These are phyloP conservation scores for Mallateleia sp. DNA, from an alignment of 2,888 invertebrate species.

Conservation along the genomic window DNA sequence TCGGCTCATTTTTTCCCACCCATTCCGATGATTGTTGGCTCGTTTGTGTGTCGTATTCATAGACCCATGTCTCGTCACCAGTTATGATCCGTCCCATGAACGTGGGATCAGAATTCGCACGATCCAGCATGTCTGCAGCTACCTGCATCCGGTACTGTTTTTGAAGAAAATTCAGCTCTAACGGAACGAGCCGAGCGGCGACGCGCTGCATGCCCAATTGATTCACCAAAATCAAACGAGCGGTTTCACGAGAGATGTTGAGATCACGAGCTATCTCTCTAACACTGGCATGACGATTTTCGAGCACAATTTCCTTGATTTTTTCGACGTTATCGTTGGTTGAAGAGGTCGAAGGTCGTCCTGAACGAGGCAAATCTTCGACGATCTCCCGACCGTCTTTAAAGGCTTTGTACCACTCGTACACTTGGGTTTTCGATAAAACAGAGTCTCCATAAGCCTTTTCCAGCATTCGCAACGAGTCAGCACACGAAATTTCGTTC, in stretches of 20 bases:
- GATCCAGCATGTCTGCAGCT: background rate
- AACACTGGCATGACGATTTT: background rate
- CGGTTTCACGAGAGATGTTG: background rate
- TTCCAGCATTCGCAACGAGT: conserved; percentile 34
- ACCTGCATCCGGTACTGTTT: background rate
- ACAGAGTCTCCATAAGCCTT: conserved; percentile 49
- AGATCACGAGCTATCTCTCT: background rate
- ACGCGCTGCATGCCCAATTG: conserved; percentile 4
- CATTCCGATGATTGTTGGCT: background rate
- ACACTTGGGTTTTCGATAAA: conserved; percentile 70
- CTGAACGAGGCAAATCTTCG: conserved; percentile 62
- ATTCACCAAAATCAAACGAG: background rate
- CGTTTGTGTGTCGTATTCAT: background rate
- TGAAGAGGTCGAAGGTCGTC: conserved; percentile 64
- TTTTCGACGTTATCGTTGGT: conserved; percentile 66
- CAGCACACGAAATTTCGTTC: conserved; percentile 64
- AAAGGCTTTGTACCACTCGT: conserved; percentile 19
- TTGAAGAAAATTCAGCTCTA: background rate
- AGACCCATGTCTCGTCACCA: conserved; percentile 4
- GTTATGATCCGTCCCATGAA: background rate
- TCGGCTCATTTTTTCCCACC: background rate
- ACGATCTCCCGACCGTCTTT: conserved; percentile 44
- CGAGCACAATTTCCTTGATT: conserved; percentile 23
- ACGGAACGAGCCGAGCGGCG: background rate
- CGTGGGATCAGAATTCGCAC: background rate